Percentiles rank a stretch among this genome's conserved stretches.
These are phyloP conservation scores for Equus przewalskii DNA, from an alignment of 2,113 vertebrate species.

Conservation along the genomic window DNA sequence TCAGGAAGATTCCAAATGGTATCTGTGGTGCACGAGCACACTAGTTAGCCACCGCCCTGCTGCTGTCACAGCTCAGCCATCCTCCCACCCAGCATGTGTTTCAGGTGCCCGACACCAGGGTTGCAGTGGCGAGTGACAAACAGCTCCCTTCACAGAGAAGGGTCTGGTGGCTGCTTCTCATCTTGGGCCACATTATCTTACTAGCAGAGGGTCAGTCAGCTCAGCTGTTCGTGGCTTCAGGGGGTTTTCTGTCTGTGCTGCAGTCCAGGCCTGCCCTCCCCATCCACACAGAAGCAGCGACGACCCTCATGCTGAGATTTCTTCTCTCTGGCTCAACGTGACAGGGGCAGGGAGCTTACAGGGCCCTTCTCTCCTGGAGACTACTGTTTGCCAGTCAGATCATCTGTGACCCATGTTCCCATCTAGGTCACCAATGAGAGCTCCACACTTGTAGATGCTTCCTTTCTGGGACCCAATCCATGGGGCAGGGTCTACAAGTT, in stretches of 20 bases:
- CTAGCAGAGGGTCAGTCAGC: neutral
- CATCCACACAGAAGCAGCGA: neutral
- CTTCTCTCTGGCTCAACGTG: neutral
- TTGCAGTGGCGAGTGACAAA: rapidly evolving
- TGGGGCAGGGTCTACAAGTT: neutral
- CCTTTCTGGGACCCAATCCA: neutral
- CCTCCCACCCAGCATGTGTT: neutral
- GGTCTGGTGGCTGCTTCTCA: neutral
- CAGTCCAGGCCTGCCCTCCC: neutral
- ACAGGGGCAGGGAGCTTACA: neutral
- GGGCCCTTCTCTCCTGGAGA: neutral
- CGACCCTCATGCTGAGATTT: neutral
- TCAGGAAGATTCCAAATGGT: neutral
- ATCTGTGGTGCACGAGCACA: too few relatives aligned
- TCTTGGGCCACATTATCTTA: neutral
- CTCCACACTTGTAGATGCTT: neutral
- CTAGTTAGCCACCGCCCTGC: neutral
- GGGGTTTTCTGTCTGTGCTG: neutral
- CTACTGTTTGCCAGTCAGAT: neutral
- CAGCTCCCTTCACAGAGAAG: neutral
- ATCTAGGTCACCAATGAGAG: neutral
- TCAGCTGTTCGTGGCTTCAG: neutral
- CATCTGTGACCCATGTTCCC: neutral
- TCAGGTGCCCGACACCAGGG: neutral
- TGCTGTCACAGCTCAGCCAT: neutral